Base-by-base conservation (phyloP, 2,888 invertebrate species). In the Maniola hyperantus region DNA sequence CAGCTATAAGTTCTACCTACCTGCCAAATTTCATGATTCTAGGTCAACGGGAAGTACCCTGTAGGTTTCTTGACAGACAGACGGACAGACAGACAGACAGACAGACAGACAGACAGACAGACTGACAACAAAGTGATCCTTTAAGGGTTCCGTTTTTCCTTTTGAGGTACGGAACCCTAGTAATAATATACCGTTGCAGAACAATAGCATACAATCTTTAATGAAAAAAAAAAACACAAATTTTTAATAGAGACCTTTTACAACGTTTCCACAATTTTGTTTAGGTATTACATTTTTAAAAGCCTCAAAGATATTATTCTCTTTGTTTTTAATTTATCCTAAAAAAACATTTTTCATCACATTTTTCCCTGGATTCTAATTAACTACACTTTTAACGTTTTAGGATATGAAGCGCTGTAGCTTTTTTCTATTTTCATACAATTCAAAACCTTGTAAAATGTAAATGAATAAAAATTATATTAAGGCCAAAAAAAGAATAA, bases 261-360 rank as follows among this genome's bases (percentile, higher is more conserved):
- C 46, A 48, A 59, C 20, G 34, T 48, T 33, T 15, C 26, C 33
- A 46, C 33, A 15, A 34, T 76, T 73, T 64, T 13, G 11, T 51
- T 72, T 71, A n/a, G n/a, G n/a, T n/a, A 66, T 67, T 26, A 26
- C 26, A 26, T 71, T 77, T 79, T 76, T 69, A 69, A 74, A 75
- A 72, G 67, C 72, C 75, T 74, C 71, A 75, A 71, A 73, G 76
- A 76, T 74, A 75, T 69, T 74, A 75, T 69, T 78, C 80, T 78
- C 76, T 78, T 78, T 79, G 73, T 77, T 74, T 81, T 82, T 74
- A 77, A 65, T 65, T 80, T 75, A 78, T 72, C 84, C 81, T 83
- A 81, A 84, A 77, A 75, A 83, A 84, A 83, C 77, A 78, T 71
- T 68, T 73, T 74, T 69, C 71, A 73, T 76, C 74, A 74, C 68